These are phyloP conservation scores for Grapholita molesta DNA, from an alignment of 1,140 invertebrate species.

Conservation along the genomic window DNA sequence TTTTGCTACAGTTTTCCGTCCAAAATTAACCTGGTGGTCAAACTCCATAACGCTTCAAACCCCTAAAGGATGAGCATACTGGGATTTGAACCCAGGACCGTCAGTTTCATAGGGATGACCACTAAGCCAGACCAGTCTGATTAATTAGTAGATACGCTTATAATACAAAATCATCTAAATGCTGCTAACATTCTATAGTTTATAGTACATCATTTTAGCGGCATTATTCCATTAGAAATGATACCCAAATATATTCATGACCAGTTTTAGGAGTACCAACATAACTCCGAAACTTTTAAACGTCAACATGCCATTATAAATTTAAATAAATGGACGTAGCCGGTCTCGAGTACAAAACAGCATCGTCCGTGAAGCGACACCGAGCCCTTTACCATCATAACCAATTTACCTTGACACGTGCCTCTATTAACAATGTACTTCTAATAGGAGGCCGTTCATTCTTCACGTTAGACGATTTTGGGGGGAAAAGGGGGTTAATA, in stretches of 20 bases:
- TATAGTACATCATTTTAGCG: neutral
- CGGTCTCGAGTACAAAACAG: slow-evolving; percentile 43
- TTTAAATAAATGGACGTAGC: slow-evolving; percentile 4
- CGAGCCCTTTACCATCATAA: slow-evolving; percentile 45
- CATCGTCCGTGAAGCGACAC: slow-evolving; percentile 44
- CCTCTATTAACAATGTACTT: slow-evolving; percentile 21
- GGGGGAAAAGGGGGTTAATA: too few relatives aligned
- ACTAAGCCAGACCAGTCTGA: too few relatives aligned
- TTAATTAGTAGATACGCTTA: too few relatives aligned
- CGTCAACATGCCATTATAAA: slow-evolving; percentile 2
- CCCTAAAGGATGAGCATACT: too few relatives aligned
- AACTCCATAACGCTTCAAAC: too few relatives aligned
- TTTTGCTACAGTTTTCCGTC: too few relatives aligned
- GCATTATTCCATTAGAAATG: neutral
- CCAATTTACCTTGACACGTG: slow-evolving; percentile 58
- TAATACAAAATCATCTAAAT: too few relatives aligned
- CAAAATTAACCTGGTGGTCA: too few relatives aligned
- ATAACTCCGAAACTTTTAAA: slow-evolving; percentile 3
- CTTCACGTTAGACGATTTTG: too few relatives aligned
- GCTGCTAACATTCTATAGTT: too few relatives aligned
- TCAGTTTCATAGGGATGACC: too few relatives aligned
- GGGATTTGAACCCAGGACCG: too few relatives aligned
- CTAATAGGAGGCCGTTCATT: slow-evolving; percentile 21
- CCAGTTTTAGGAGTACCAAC: neutral
- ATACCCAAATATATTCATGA: neutral